Percentiles rank a stretch among this genome's conserved stretches.
Evolutionary conservation across 2,113 vertebrate genomes (phyloP).

Genomic region (Cacatua alba): DNA sequence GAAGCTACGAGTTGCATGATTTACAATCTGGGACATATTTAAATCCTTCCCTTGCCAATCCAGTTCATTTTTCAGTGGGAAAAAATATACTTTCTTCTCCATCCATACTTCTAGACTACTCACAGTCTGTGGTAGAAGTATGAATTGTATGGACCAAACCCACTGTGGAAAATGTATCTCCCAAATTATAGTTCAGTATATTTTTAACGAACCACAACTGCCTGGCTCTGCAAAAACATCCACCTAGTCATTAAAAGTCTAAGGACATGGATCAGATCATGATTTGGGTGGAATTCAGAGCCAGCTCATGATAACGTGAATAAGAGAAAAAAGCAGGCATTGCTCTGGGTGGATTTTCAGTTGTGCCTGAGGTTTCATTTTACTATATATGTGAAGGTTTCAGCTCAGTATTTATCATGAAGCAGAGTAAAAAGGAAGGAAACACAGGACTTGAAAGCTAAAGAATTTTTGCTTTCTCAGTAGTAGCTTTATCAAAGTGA

Average conservation of each 20-base stretch:
- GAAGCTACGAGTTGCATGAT: background rate
- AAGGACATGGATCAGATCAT: background rate
- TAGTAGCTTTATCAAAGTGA: constrained; percentile 22
- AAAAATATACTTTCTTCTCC: background rate
- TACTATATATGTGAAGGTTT: background rate
- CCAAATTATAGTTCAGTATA: constrained; percentile 62
- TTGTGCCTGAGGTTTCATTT: background rate
- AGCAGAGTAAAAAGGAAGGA: background rate
- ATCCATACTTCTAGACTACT: constrained; percentile 13
- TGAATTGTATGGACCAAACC: background rate
- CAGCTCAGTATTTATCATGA: background rate
- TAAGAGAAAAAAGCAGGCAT: background rate
- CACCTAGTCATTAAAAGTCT: constrained; percentile 65
- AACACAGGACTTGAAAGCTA: background rate
- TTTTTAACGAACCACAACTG: constrained; percentile 59
- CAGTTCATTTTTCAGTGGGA: background rate
- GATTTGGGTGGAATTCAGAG: background rate
- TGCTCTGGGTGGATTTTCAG: constrained; percentile 3
- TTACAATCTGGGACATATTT: background rate
- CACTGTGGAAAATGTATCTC: constrained; percentile 36
- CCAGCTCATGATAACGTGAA: background rate
- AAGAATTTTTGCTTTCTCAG: constrained; percentile 37
- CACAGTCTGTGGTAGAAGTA: background rate
- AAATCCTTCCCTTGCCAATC: background rate
- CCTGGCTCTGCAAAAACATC: constrained; percentile 30